These are phyloP conservation scores for Potorous gilbertii DNA, from an alignment of 2,797 vertebrate species.

Conservation along the genomic window DNA sequence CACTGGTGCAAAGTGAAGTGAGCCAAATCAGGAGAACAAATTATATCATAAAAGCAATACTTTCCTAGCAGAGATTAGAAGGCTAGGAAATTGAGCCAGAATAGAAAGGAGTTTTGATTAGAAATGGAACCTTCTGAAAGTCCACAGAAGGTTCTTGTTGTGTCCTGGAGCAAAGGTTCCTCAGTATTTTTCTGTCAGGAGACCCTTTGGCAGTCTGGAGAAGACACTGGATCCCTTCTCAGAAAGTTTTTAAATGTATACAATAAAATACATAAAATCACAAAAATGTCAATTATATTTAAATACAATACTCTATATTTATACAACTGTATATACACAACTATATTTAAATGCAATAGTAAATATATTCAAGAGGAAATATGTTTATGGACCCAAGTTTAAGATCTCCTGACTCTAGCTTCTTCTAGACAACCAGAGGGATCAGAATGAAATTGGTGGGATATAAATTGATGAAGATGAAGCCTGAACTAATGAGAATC, in stretches of 20 bases:
- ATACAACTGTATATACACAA: no score
- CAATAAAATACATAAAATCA: neutral
- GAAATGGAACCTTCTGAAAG: neutral
- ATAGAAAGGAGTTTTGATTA: neutral
- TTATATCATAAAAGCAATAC: neutral
- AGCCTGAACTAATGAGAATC: neutral
- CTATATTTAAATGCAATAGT: neutral
- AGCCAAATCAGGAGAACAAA: neutral
- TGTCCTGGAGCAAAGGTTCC: neutral
- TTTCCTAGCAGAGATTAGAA: neutral
- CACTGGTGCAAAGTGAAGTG: neutral
- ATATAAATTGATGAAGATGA: neutral
- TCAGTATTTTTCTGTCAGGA: no score
- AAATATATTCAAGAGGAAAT: neutral
- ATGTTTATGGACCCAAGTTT: neutral
- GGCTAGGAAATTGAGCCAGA: neutral
- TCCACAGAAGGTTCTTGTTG: neutral
- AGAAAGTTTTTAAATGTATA: neutral
- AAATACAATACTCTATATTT: neutral
- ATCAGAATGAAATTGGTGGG: neutral
- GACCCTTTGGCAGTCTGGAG: neutral
- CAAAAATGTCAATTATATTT: neutral
- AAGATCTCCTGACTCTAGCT: neutral
- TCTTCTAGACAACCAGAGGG: neutral
- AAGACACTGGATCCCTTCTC: neutral